A percentile compares a stretch with the other conserved stretches of the same genome.
These are phyloP conservation scores for Eupeodes luniger DNA, from an alignment of 2,888 invertebrate genomes.

Conservation along the genomic window DNA sequence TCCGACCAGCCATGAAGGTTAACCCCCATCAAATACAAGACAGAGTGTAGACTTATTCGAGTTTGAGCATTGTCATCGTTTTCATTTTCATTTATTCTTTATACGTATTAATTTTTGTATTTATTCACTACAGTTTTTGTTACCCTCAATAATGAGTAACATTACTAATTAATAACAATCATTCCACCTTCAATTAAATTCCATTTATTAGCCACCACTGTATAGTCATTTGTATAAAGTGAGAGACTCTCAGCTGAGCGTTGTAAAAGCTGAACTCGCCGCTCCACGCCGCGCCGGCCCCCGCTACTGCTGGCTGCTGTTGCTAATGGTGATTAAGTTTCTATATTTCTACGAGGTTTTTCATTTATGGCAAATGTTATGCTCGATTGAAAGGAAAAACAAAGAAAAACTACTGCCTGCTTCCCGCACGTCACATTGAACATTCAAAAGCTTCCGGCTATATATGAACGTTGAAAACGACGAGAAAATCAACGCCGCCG, in stretches of 20 bases:
- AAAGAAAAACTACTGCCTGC: slow-evolving; percentile 59
- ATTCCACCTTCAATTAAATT: slow-evolving; percentile 66
- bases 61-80: slow-evolving; percentile 1
- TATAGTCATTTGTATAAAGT: background rate
- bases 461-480: background rate
- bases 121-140: slow-evolving; percentile 24
- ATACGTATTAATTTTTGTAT: background rate
- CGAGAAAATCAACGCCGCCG: background rate
- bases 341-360: slow-evolving; percentile 39
- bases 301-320: background rate
- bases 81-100: slow-evolving; percentile 28
- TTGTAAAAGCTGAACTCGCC: background rate
- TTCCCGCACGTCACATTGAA: slow-evolving; percentile 30
- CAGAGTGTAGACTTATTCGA: background rate
- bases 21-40: slow-evolving; percentile 16
- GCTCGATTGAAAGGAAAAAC: slow-evolving; percentile 54
- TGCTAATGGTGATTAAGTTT: slow-evolving; percentile 43
- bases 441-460: slow-evolving; percentile 66
- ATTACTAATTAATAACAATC: slow-evolving; percentile 44
- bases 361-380: slow-evolving; percentile 37
- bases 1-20: slow-evolving; percentile 65
- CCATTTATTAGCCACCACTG: slow-evolving; percentile 48
- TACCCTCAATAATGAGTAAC: slow-evolving; percentile 44
- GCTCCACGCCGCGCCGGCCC: no score
- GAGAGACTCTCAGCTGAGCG: background rate